A percentile compares a stretch with the other conserved stretches of the same genome.
phyloP scores from a whole-genome alignment of 2,797 vertebrate species.

The Cyclura pinguis region DNA sequence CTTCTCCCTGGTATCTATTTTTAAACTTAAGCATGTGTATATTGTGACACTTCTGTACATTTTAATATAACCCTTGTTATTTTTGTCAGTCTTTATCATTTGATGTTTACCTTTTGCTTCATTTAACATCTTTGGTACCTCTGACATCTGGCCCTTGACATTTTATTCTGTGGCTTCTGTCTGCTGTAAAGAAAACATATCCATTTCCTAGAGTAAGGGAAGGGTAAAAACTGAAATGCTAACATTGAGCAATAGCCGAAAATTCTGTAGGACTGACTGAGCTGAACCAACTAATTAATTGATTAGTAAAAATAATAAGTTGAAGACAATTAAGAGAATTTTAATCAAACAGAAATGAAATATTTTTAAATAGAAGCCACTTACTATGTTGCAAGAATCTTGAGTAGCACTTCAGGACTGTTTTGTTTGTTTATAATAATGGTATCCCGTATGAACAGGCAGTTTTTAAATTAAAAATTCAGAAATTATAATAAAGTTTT shows the following conservation, averaged over 20 bases:
- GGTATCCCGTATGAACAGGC: not conserved
- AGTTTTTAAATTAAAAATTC: not conserved
- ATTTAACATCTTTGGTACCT: slow-evolving; percentile 48
- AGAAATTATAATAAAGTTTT: not conserved
- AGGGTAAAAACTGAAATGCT: slow-evolving; percentile 30
- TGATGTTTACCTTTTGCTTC: slow-evolving; percentile 52
- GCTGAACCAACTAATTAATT: not conserved
- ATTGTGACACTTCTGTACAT: slow-evolving; percentile 18
- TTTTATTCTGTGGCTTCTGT: slow-evolving; percentile 34
- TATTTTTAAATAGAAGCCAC: not conserved
- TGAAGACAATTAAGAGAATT: not conserved
- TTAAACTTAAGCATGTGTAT: slow-evolving; percentile 21
- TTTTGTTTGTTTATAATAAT: not conserved
- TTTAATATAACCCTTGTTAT: slow-evolving; percentile 37
- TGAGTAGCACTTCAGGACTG: not conserved
- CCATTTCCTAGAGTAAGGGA: not conserved
- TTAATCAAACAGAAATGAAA: not conserved
- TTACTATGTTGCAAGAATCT: not conserved
- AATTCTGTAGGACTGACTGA: not conserved
- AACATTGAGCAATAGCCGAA: slow-evolving; percentile 17
- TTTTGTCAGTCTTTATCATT: slow-evolving; percentile 43
- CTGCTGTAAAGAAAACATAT: slow-evolving; percentile 17
- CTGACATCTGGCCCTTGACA: slow-evolving; percentile 20
- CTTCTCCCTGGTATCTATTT: slow-evolving; percentile 41
- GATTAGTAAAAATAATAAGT: not conserved